Conservation (phyloP, 2,888 invertebrate species). For the Meta bourneti region DNA sequence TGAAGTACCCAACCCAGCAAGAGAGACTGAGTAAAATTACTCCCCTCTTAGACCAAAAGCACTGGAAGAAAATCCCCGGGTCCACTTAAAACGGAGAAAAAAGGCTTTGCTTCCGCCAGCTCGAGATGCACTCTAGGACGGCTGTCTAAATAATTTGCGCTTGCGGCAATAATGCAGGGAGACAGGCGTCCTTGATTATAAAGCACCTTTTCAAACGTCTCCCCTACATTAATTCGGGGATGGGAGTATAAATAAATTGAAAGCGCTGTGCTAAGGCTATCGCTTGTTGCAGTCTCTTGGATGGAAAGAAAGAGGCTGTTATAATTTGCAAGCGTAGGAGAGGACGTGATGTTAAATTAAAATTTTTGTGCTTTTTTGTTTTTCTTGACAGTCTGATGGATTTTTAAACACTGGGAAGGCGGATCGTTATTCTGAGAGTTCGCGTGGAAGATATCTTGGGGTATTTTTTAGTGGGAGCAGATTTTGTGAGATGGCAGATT, state of each 20-base stretch:
- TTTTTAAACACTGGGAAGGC: too few species aligned
- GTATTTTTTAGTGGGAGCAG: too few species aligned
- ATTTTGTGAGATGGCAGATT: too few species aligned
- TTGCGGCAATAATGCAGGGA: conserved; percentile 14
- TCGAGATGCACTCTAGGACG: neutral
- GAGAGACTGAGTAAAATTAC: conserved; percentile 6
- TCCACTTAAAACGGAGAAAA: neutral
- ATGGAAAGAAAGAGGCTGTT: too few species aligned
- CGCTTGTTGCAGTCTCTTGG: too few species aligned
- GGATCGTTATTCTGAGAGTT: too few species aligned
- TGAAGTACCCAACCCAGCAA: neutral
- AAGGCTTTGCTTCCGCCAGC: neutral
- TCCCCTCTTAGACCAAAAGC: neutral
- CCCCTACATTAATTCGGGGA: conserved; percentile 36
- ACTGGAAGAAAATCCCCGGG: too few species aligned
- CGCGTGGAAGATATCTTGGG: too few species aligned
- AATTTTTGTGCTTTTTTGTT: too few species aligned
- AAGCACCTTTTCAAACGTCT: conserved; percentile 16
- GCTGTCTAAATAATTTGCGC: conserved; percentile 31
- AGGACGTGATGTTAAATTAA: too few species aligned
- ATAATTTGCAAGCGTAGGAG: neutral
- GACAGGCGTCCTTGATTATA: conserved; percentile 35
- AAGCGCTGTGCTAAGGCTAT: neutral
- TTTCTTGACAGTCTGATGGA: too few species aligned
- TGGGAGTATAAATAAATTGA: conserved; percentile 52